Evolutionary conservation across 2,797 vertebrate genomes (phyloP).

Genomic region (Chaetophractus vellerosus): DNA sequence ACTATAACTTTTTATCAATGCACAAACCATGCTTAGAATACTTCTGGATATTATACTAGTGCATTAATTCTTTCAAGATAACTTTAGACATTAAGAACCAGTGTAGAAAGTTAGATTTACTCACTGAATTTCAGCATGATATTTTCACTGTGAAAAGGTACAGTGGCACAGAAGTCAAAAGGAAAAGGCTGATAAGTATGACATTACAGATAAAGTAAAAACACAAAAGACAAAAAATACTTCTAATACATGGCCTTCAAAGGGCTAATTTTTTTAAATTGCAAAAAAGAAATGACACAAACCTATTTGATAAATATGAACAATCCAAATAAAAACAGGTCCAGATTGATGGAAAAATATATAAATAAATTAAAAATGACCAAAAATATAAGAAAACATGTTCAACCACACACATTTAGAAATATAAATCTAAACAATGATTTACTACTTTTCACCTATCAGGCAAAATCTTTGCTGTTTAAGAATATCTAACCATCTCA

Average conservation of each 20-base stretch:
- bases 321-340: neutral
- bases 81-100: neutral
- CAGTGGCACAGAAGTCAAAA: neutral
- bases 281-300: neutral
- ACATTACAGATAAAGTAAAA: neutral
- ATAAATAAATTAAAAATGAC: neutral
- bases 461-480: neutral
- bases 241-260: neutral
- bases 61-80: neutral
- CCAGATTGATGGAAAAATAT: neutral
- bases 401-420: neutral
- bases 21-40: neutral
- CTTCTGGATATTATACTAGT: neutral
- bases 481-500: neutral
- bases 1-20: neutral
- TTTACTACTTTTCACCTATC: neutral
- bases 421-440: neutral
- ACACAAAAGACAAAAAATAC: neutral
- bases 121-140: neutral
- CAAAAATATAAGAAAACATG: neutral
- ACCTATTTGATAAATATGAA: neutral
- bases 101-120: neutral
- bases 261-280: neutral
- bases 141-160: neutral
- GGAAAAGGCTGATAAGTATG: neutral